Evolutionary conservation across 2,888 invertebrate species (phyloP), one percentile per base, ranked within the genome.

Genomic region (Leistus spinibarbis): DNA sequence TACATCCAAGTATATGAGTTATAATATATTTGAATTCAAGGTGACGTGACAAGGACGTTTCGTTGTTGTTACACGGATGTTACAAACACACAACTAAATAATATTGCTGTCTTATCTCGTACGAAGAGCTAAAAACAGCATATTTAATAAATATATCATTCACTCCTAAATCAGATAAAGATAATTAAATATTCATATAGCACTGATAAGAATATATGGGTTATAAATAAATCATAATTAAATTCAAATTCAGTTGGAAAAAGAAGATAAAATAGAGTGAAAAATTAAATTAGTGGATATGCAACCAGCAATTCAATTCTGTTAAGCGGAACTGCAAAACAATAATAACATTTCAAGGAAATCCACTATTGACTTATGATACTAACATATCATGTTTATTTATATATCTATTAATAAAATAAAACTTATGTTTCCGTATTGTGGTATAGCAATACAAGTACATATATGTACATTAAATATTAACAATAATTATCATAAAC

Each of bases 331-430:
- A 5, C 40, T 40, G 5, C 1, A 10, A 40, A 40, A 40, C 40
- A 40, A 40, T 13, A 10, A 40, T 10, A 40, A 7, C 7, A 40
- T 40, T 40, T 13, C 40, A 40, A 40, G 40, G 40, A 40, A 40
- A 40, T 40, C 40, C 40, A 40, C 40, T 40, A 40, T n/a, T n/a
- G n/a, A n/a, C n/a, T n/a, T n/a, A n/a, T 40, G 7, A 5, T 40
- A 40, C 40, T 5, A 40, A 40, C 68, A 71, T 71, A 63, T 71
- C 68, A 71, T 71, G 63, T 71, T 64, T 71, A 68, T 71, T 22
- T 71, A 40, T 40, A 71, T 71, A 71, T 71, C 62, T 24, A 71
- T 68, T 40, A n/a, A 71, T 60, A 17, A 27, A 19, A 64, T 67
- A 24, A 71, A 40, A 67, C 27, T 62, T 70, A 68, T 71, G 54